Evolutionary conservation across 2,113 vertebrate genomes (phyloP), one percentile per base, ranked within the genome.

Genomic region (Neogale vison): DNA sequence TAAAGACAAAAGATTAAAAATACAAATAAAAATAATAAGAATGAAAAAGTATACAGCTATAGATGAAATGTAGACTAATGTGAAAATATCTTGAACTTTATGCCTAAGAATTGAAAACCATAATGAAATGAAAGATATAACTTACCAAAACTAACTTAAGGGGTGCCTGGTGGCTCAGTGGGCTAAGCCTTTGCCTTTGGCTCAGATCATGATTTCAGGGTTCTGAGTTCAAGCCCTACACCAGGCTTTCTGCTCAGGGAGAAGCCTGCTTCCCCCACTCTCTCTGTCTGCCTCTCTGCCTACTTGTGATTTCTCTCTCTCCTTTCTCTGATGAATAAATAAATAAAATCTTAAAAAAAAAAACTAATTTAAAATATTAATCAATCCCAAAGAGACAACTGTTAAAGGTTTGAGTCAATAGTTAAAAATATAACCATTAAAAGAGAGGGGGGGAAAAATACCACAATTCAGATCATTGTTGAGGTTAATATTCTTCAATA

Each of bases 381-480:
- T 36, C 29, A 69, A 14, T 65, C 13, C 4, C 29, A 92, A 74
- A 86, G 47, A 93, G 34, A 26, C 15, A 39, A 11, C 26, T 50
- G 3, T 8, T 80, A 10, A 79, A 65, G 12, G 0, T 15, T 34
- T 63, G 18, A 84, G 7, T 55, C n/a, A n/a, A 21, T 39, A 84
- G 4, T 74, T 82, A 29, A 39, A 82, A 50, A 72, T 34, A 72
- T 42, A 39, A 13, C 21, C n/a, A 20, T 2, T 45, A 47, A 91
- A 83, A 91, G n/a, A 8, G 20, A 2, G 3, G 6, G 3, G 0
- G 17, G 23, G 5, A 7, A 77, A 4, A 17, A 14, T 1, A 72
- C 14, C 18, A n/a, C 14, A 29, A 21, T 47, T 14, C 7, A 14
- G 2, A 74, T 83, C 0, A 74, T 52, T n/a, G 69, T 52, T 67